Percentiles rank a stretch among this genome's conserved stretches.
phyloP scores from a whole-genome alignment of 2,797 vertebrate genomes.

The Sardinella longiceps region DNA sequence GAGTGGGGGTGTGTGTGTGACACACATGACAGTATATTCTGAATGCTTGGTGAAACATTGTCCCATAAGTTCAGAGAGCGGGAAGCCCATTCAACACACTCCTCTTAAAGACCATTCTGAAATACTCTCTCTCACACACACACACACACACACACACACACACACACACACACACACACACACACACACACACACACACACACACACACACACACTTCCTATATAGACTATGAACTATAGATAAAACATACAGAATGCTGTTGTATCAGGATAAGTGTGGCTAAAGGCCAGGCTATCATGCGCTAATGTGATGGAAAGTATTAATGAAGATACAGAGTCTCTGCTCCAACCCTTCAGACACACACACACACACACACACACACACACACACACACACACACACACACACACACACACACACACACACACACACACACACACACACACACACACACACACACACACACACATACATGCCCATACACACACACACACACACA shows the following conservation, averaged over 20 bases:
- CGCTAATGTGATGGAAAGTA: no score
- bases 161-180: not conserved
- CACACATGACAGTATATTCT: not conserved
- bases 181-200: conserved; percentile 3
- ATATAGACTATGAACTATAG: no score
- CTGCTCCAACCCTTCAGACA: no score
- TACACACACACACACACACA: not conserved
- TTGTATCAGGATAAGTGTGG: no score
- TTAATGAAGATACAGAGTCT: no score
- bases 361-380: conserved; percentile 11
- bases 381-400: not conserved
- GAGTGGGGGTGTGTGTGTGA: not conserved
- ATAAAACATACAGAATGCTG: no score
- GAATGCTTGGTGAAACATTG: not conserved
- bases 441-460: conserved; percentile 44
- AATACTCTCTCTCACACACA: not conserved
- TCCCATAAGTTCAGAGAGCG: no score
- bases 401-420: not conserved
- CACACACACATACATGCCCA: conserved; percentile 40
- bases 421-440: conserved; percentile 14
- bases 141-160: not conserved
- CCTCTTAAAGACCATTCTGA: not conserved
- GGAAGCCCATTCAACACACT: not conserved
- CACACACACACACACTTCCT: not conserved
- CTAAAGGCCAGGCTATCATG: no score